Percentiles rank a stretch among this genome's conserved stretches.
phyloP scores from a whole-genome alignment of 2,888 invertebrate species.

The Conchocele bisecta region DNA sequence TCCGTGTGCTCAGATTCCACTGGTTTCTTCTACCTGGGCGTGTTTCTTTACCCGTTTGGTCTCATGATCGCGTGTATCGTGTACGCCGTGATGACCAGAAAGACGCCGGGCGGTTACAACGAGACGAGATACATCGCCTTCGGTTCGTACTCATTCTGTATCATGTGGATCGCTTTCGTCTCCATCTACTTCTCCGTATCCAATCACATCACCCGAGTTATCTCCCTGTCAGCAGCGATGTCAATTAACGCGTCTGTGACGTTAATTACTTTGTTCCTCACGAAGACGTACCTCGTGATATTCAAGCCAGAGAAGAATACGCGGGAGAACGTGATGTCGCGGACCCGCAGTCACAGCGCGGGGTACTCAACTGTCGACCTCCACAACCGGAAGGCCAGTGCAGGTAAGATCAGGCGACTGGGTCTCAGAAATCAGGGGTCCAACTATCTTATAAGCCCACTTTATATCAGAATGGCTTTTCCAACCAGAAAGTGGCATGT shows the following conservation, averaged over 20 bases:
- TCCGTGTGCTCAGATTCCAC: constrained; percentile 83
- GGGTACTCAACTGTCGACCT: constrained; percentile 47
- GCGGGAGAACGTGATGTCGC: constrained; percentile 85
- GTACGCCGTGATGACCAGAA: constrained; percentile 85
- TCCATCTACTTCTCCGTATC: constrained; percentile 85
- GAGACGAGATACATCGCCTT: constrained; percentile 85
- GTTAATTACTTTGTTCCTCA: constrained; percentile 85
- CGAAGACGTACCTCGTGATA: constrained; percentile 85
- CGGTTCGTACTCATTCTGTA: constrained; percentile 85
- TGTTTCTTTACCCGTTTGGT: constrained; percentile 85
- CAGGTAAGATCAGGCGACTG: constrained; percentile 35
- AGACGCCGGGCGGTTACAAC: constrained; percentile 86
- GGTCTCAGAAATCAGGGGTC: too few relatives aligned
- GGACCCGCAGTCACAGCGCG: constrained; percentile 42
- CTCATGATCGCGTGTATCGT: constrained; percentile 85
- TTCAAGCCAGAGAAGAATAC: constrained; percentile 86
- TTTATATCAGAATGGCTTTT: too few relatives aligned
- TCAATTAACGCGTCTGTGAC: constrained; percentile 85
- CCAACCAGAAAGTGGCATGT: too few relatives aligned
- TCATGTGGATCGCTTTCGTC: constrained; percentile 86
- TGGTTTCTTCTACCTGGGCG: constrained; percentile 84
- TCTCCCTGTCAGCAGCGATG: constrained; percentile 85
- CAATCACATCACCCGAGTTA: constrained; percentile 84
- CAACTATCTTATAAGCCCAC: too few relatives aligned
- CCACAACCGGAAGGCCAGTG: constrained; percentile 47